Evolutionary conservation across 2,888 invertebrate genomes (phyloP), one percentile per base, ranked within the genome.

Genomic region (Drosophila ustulata): DNA sequence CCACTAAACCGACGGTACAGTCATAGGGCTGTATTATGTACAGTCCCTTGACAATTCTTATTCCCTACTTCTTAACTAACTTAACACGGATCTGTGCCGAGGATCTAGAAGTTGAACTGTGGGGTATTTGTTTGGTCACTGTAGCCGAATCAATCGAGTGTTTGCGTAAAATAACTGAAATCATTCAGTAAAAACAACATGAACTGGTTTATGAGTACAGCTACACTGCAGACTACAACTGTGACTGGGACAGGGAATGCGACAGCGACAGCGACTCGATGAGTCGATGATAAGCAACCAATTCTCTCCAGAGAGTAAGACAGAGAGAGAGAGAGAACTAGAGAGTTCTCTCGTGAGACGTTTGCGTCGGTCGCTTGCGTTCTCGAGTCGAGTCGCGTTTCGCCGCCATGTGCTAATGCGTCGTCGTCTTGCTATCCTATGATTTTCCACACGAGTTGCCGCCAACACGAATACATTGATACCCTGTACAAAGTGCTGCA

Each of bases 181-280:
- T 70, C 76, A 70, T 70, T 66, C 49, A 66, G 71, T 53, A 63
- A 66, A 66, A 73, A 52, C 58, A 65, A 57, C 66, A 46, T 56
- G 70, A 82, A 88, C 82, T 69, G 89, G 89, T 82, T 85, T 88
- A 59, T 55, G 61, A 65, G 28, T 34, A 49, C 41, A 58, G 4
- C 30, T 41, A 57, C 50, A 64, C 55, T 59, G 26, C 46, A 51
- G 57, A 62, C 51, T 52, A 59, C 46, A 32, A 39, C 7, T 28
- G 53, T 41, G 74, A 75, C 50, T 47, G 61, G 37, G 37, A 37
- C 37, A 37, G n/a, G 37, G 37, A 37, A n/a, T 37, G 37, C 37
- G 37, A 37, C 11, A n/a, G 37, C 37, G 37, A 37, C 11, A n/a
- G 37, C 37, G n/a, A 5, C 4, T 37, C 37, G 37, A 4, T n/a